Conservation (phyloP, 2,797 vertebrate genomes). For the Malurus splendens region DNA sequence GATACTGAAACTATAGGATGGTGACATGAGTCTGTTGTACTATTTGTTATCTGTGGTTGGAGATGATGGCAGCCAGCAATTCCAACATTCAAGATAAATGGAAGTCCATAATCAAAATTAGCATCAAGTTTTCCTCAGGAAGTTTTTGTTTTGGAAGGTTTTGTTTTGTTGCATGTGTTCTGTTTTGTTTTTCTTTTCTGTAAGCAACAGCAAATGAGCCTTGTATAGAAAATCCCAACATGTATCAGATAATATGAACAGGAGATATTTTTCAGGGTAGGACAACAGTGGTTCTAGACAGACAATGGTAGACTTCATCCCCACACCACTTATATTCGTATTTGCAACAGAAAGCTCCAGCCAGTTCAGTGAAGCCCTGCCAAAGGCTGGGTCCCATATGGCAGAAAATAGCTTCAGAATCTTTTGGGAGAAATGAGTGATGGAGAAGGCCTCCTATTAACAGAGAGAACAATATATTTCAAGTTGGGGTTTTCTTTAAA, state of each 20-base stretch:
- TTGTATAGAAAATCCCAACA: background rate
- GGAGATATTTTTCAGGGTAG: background rate
- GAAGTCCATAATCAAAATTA: background rate
- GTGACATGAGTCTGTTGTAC: background rate
- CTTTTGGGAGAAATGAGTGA: background rate
- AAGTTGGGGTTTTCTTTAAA: background rate
- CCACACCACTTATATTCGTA: accelerated
- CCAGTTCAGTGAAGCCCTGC: background rate
- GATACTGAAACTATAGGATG: background rate
- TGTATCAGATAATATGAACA: background rate
- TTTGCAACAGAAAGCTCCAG: background rate
- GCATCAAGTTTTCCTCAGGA: background rate
- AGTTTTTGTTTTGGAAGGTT: background rate
- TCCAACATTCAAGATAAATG: background rate
- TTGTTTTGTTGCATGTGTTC: background rate
- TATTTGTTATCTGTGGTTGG: background rate
- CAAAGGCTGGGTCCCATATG: accelerated
- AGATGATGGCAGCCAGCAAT: background rate
- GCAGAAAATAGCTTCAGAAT: background rate
- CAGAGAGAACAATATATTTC: background rate
- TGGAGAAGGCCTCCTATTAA: background rate
- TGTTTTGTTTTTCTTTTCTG: background rate
- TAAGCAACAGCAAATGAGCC: background rate
- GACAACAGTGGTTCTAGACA: background rate
- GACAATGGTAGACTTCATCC: background rate